phyloP scores from a whole-genome alignment of 2,888 invertebrate genomes.

The Dermolepida albohirtum region DNA sequence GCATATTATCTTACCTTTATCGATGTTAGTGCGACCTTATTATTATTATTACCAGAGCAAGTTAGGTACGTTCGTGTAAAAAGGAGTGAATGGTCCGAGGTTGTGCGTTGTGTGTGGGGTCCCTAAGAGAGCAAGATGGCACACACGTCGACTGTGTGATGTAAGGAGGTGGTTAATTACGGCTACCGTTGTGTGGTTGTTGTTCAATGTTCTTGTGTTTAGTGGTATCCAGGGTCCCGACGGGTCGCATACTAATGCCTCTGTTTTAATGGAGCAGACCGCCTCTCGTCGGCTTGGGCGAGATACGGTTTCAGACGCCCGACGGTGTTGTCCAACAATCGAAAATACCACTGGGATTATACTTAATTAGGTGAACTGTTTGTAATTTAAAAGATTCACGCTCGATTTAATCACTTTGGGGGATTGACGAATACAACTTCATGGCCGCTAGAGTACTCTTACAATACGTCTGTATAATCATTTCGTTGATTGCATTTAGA shows the following conservation, averaged over 20 bases:
- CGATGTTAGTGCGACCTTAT: conserved; percentile 4
- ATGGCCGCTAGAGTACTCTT: neutral
- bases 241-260: conserved; percentile 49
- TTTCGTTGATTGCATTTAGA: conserved; percentile 12
- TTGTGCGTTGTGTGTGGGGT: conserved; percentile 32
- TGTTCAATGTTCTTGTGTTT: conserved; percentile 47
- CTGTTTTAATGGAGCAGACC: conserved; percentile 32
- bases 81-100: conserved; percentile 28
- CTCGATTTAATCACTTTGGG: conserved; percentile 31
- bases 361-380: conserved; percentile 38
- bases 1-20: conserved; percentile 17
- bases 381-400: conserved; percentile 36
- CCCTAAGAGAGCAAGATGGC: conserved; percentile 19
- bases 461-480: no score
- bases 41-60: conserved; percentile 16
- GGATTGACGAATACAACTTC: conserved; percentile 24
- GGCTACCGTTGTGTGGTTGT: conserved; percentile 46
- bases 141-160: conserved; percentile 31
- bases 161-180: conserved; percentile 50
- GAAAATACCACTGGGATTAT: conserved; percentile 30
- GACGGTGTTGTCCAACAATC: conserved; percentile 32
- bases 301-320: conserved; percentile 32
- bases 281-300: conserved; percentile 43
- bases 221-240: conserved; percentile 46
- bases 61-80: conserved; percentile 3